Evolutionary conservation across 2,797 vertebrate species (phyloP), one percentile per base, ranked within the genome.

Genomic region (Epinephelus coioides): DNA sequence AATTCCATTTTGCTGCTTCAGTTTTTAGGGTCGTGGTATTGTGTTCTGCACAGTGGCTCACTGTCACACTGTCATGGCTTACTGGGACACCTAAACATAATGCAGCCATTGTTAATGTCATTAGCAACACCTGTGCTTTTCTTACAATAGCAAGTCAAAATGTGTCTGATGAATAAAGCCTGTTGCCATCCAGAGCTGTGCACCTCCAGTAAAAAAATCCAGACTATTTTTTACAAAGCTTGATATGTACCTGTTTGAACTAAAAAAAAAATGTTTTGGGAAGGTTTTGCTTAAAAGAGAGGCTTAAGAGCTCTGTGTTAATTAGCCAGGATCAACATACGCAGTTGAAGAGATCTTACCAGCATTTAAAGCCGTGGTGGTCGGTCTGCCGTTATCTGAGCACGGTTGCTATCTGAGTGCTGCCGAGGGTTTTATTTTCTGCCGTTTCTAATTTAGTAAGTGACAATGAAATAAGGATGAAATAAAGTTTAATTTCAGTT

Each of bases 391-490:
- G 7, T 71, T 61, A 77, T 85, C 71, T 38, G 65, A 75, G 23
- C n/a, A 11, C 0, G 5, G 19, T 44, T 66, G 80, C 43, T 61
- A 53, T 51, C 64, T 56, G 54, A 63, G 57, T 30, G 30, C 56
- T 0, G 0, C 73, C 30, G 40, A 64, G 55, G 69, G 27, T 67
- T 77, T 79, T 56, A 57, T 72, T 49, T 78, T 46, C 72, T 47
- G 38, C 23, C 25, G 63, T 54, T 69, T 69, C 43, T 51, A 69
- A 68, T 82, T 69, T 19, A 73, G 23, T 50, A 55, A 75, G 27
- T n/a, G 56, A 68, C 27, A 73, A 63, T 50, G 71, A 81, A 75
- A 56, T 38, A 9, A 76, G 30, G n/a, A 73, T 27, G 56, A 65
- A 55, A 71, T 60, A 13, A 69, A 68, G 66, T 73, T 60, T 61